Conservation (phyloP, 2,797 vertebrate genomes). For the Knipowitschia caucasica region DNA sequence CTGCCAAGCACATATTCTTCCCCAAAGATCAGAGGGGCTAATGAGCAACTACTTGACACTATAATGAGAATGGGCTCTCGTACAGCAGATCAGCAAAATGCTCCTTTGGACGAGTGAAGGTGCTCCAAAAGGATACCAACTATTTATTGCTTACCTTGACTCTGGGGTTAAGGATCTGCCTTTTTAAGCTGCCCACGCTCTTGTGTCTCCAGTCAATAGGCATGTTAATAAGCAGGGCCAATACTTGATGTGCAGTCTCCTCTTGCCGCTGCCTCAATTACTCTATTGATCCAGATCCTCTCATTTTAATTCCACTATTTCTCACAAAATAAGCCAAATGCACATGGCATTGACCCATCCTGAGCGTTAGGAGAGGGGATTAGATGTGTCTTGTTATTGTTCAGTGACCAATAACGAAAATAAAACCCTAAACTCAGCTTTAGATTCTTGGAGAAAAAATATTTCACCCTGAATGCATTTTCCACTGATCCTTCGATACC, state of each 20-base stretch:
- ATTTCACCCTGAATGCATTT: background rate
- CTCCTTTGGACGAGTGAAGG: slow-evolving; percentile 47
- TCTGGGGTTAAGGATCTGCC: slow-evolving; percentile 63
- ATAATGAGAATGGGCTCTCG: slow-evolving; percentile 26
- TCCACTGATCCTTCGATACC: background rate
- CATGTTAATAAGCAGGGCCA: slow-evolving; percentile 72
- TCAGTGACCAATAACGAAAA: slow-evolving; percentile 30
- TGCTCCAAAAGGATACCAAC: slow-evolving; percentile 46
- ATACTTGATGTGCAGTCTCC: slow-evolving; percentile 61
- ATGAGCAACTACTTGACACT: slow-evolving; percentile 29
- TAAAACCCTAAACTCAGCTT: background rate
- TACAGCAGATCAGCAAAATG: slow-evolving; percentile 25
- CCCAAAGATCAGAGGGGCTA: slow-evolving; percentile 21
- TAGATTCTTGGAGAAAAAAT: background rate
- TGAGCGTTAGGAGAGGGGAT: slow-evolving; percentile 44
- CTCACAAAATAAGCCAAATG: slow-evolving; percentile 60
- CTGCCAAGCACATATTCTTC: slow-evolving; percentile 3
- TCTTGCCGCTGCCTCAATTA: slow-evolving; percentile 61
- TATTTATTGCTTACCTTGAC: slow-evolving; percentile 58
- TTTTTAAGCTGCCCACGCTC: slow-evolving; percentile 56
- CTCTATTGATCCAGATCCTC: slow-evolving; percentile 63
- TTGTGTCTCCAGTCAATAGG: slow-evolving; percentile 70
- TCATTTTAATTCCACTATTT: slow-evolving; percentile 70
- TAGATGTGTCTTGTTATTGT: slow-evolving; percentile 46
- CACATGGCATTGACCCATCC: slow-evolving; percentile 53